A percentile compares a stretch with the other conserved stretches of the same genome.
Conservation (phyloP, 2,888 invertebrate species). For the Perizoma flavofasciatum region DNA sequence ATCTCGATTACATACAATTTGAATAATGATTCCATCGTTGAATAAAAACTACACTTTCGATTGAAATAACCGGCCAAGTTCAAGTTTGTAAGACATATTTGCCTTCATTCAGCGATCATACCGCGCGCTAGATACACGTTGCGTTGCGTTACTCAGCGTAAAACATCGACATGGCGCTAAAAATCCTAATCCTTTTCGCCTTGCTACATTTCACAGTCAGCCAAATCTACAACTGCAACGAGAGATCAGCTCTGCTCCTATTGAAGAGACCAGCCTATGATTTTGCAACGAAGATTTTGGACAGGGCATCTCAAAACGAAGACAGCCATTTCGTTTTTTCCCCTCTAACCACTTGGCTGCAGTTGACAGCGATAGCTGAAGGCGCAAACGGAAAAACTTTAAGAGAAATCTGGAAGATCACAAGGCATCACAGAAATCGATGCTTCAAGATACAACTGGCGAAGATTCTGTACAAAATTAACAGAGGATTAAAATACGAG, state of each 20-base stretch:
- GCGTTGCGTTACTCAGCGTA: conserved; percentile 16
- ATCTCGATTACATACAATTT: no score
- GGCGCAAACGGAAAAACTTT: conserved; percentile 56
- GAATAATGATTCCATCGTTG: background rate
- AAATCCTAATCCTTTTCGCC: conserved; percentile 41
- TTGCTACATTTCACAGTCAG: conserved; percentile 33
- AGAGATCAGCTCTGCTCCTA: conserved; percentile 45
- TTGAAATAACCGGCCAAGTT: conserved; percentile 26
- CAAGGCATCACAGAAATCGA: conserved; percentile 48
- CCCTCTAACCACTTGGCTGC: conserved; percentile 65
- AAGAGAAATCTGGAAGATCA: conserved; percentile 57
- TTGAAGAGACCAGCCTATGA: conserved; percentile 58
- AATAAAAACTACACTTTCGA: conserved; percentile 24
- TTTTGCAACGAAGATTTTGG: conserved; percentile 60
- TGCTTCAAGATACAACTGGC: conserved; percentile 58
- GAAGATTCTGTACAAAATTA: conserved; percentile 48
- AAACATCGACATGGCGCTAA: conserved; percentile 44
- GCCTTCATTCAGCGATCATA: conserved; percentile 13
- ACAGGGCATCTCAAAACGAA: conserved; percentile 55
- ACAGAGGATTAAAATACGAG: conserved; percentile 44
- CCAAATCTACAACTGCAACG: conserved; percentile 47
- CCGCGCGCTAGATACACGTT: conserved; percentile 13
- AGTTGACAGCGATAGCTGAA: conserved; percentile 59
- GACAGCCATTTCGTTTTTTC: conserved; percentile 66
- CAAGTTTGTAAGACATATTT: conserved; percentile 7